Evolutionary conservation across 2,113 vertebrate species (phyloP).

Genomic region (Zapus hudsonius): DNA sequence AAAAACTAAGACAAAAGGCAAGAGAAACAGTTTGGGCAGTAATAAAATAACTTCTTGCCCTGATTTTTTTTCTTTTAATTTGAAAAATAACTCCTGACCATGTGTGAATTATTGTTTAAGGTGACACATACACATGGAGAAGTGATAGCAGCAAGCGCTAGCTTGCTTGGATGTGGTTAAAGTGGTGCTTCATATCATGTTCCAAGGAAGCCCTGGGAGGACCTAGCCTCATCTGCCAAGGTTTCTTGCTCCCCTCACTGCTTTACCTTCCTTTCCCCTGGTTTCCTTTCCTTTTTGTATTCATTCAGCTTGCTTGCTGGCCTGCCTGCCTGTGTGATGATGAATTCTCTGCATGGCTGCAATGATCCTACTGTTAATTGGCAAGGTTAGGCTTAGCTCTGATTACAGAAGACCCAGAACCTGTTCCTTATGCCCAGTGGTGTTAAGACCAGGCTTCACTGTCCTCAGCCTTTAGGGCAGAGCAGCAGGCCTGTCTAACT

Average conservation of each 20-base stretch:
- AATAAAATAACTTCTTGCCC: conserved; percentile 81
- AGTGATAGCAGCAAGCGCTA: conserved; percentile 29
- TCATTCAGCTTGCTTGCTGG: conserved; percentile 64
- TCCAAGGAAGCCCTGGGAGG: conserved; percentile 13
- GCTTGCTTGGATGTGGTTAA: conserved; percentile 45
- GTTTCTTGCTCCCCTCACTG: conserved; percentile 26
- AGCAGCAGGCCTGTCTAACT: conserved; percentile 45
- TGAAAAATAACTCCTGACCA: conserved; percentile 84
- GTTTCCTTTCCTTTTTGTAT: conserved; percentile 1
- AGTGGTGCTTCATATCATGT: conserved; percentile 52
- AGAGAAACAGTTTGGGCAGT: conserved; percentile 74
- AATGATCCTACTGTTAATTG: conserved; percentile 56
- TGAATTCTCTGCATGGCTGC: conserved; percentile 75
- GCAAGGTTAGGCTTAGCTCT: conserved; percentile 61
- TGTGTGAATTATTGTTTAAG: conserved; percentile 84
- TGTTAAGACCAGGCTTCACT: conserved; percentile 33
- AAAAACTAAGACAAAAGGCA: background rate
- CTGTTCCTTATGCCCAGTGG: background rate
- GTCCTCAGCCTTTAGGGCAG: conserved; percentile 17
- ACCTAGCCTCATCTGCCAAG: conserved; percentile 28
- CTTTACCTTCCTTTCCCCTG: conserved; percentile 22
- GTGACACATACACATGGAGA: conserved; percentile 63
- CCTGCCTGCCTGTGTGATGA: conserved; percentile 54
- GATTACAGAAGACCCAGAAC: conserved; percentile 60
- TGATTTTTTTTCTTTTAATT: conserved; percentile 62